Evolutionary conservation across 2,888 invertebrate species (phyloP), one percentile per base, ranked within the genome.

Genomic region (Neelides folsomi): DNA sequence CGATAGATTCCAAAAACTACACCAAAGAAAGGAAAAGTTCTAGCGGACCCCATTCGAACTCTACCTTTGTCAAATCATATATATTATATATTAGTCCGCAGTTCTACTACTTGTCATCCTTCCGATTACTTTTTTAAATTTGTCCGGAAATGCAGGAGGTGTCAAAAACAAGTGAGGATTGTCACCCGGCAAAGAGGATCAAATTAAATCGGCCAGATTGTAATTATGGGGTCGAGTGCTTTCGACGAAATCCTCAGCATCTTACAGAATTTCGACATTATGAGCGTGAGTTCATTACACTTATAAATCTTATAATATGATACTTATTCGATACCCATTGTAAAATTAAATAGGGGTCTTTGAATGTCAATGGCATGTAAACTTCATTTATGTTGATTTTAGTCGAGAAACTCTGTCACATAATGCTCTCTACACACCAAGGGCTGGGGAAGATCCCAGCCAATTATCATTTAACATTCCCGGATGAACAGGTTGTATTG

Each of bases 171-270:
- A 7, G 27, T 27, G 27, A 27, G 27, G 27, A 27, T 27, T 27
- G 27, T 27, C 27, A 27, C 7, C 27, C 27, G 27, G 27, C 27
- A 3, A 27, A 27, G 27, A 27, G 27, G 7, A 42, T 15, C 13
- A 16, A 16, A 42, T 42, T 12, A 8, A 16, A 39, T 15, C 13
- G 13, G 5, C 43, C 13, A 18, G 71, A 73, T 53, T 92, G 90
- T 68, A 80, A 78, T 13, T 88, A 83, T 69, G 83, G 80, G 7
- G 78, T 79, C 27, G 78, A 77, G 61, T 92, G 92, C 67, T 90
- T 83, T 66, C 76, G 92, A 49, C 78, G 80, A 65, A 90, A 89
- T 73, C 86, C 86, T 1, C 78, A 81, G 52, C 93, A 93, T 71
- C 83, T 89, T 56, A 76, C 76, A 55, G 84, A 89, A 69, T 88